A percentile compares a stretch with the other conserved stretches of the same genome.
Evolutionary conservation across 1,140 invertebrate genomes (phyloP).

Genomic region (Chironomus tepperi): DNA sequence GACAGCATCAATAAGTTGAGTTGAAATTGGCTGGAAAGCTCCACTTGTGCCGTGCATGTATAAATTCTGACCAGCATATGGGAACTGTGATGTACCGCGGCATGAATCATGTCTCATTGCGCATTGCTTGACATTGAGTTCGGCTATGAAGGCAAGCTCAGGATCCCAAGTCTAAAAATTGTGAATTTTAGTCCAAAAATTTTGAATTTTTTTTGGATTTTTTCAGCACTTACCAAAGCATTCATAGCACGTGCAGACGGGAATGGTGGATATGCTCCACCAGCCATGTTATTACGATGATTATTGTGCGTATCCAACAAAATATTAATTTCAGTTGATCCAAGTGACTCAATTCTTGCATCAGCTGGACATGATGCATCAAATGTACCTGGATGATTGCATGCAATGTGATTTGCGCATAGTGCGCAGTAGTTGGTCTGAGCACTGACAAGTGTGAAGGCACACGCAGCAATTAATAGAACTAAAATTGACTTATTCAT

Average conservation of each 20-base stretch:
- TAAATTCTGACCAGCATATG: slow-evolving; percentile 26
- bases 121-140: slow-evolving; percentile 27
- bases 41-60: not conserved
- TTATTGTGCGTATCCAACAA: not conserved
- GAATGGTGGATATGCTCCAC: not conserved
- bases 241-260: not conserved
- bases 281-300: not conserved
- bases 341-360: not conserved
- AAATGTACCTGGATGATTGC: not conserved
- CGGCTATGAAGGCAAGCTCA: slow-evolving; percentile 27
- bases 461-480: too few relatives aligned
- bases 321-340: not conserved
- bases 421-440: too few relatives aligned
- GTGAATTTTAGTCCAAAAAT: too few relatives aligned
- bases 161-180: slow-evolving; percentile 24
- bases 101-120: slow-evolving; percentile 26
- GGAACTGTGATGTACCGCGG: slow-evolving; percentile 21
- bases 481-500: too few relatives aligned
- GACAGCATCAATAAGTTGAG: not conserved
- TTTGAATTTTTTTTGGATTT: too few relatives aligned
- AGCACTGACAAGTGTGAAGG: too few relatives aligned
- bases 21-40: too few relatives aligned
- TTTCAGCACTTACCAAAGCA: not conserved
- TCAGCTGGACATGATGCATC: not conserved
- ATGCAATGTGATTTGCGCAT: not conserved